A percentile compares a stretch with the other conserved stretches of the same genome.
These are phyloP conservation scores for Drosophila diplacantha DNA, from an alignment of 2,888 invertebrate genomes.

Conservation along the genomic window DNA sequence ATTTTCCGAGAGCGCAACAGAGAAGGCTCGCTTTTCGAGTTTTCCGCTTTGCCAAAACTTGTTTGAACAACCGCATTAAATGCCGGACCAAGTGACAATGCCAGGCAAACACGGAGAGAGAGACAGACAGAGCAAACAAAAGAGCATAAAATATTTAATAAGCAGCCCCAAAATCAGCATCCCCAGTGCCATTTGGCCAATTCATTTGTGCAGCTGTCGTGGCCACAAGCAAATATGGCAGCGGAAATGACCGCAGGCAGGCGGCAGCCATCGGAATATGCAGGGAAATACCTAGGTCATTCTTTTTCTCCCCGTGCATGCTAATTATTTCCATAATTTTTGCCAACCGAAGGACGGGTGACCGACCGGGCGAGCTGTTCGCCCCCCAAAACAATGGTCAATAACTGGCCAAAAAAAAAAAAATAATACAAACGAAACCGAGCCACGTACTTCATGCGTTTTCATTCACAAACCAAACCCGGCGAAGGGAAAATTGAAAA, in stretches of 20 bases:
- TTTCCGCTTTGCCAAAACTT: conserved; percentile 30
- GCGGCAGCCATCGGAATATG: conserved; percentile 19
- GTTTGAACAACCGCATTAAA: conserved; percentile 45
- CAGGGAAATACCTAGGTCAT: conserved; percentile 17
- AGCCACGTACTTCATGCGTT: conserved; percentile 41
- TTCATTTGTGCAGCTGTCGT: conserved; percentile 41
- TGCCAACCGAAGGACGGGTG: conserved; percentile 8
- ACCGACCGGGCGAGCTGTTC: background rate
- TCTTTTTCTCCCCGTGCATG: conserved; percentile 25
- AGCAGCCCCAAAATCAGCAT: conserved; percentile 33
- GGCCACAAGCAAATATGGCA: conserved; percentile 43
- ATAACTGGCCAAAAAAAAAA: conserved; percentile 15
- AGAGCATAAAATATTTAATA: conserved; percentile 46
- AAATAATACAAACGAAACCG: conserved; percentile 7
- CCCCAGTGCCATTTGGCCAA: conserved; percentile 24
- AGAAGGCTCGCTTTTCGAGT: background rate
- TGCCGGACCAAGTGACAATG: conserved; percentile 40
- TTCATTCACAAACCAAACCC: conserved; percentile 47
- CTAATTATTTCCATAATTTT: conserved; percentile 55
- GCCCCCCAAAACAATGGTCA: conserved; percentile 4
- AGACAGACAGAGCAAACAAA: conserved; percentile 18
- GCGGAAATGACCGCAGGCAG: conserved; percentile 21
- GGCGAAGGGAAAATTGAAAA: conserved; percentile 41
- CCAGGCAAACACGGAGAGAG: conserved; percentile 18
- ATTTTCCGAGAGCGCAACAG: conserved; percentile 7